These are phyloP conservation scores for Malurus cyaneus DNA, from an alignment of 2,113 vertebrate species.

Conservation along the genomic window DNA sequence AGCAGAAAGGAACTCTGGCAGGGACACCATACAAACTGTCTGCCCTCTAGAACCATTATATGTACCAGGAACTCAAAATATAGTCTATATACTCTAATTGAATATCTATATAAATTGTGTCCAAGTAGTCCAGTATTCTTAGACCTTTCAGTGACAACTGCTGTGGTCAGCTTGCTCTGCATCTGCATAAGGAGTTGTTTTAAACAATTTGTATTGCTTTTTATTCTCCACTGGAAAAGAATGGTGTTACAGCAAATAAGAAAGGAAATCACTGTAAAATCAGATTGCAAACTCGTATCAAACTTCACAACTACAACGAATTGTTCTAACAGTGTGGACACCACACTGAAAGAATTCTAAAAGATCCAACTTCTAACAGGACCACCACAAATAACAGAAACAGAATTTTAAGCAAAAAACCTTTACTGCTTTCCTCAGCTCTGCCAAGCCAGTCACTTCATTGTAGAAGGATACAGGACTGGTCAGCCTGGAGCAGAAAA, in stretches of 20 bases:
- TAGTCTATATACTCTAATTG: not conserved
- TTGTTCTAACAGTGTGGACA: not conserved
- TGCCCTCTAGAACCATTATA: not conserved
- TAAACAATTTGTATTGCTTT: not conserved
- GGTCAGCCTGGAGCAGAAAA: not conserved
- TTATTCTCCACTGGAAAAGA: not conserved
- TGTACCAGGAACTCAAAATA: not conserved
- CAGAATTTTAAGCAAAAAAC: not conserved
- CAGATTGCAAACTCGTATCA: not conserved
- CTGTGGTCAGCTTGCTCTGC: not conserved
- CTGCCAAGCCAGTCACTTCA: not conserved
- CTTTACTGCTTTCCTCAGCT: not conserved
- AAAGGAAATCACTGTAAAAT: not conserved
- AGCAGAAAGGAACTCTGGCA: not conserved
- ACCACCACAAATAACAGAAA: not conserved
- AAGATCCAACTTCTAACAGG: not conserved
- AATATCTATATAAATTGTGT: not conserved
- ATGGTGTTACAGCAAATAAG: not conserved
- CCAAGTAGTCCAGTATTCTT: not conserved
- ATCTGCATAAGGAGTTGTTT: not conserved
- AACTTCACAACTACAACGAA: not conserved
- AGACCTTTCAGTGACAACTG: not conserved
- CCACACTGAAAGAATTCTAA: not conserved
- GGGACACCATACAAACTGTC: not conserved
- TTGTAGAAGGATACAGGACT: not conserved